Base-by-base conservation (phyloP, 2,797 vertebrate species). In the Anguilla pacifica region DNA sequence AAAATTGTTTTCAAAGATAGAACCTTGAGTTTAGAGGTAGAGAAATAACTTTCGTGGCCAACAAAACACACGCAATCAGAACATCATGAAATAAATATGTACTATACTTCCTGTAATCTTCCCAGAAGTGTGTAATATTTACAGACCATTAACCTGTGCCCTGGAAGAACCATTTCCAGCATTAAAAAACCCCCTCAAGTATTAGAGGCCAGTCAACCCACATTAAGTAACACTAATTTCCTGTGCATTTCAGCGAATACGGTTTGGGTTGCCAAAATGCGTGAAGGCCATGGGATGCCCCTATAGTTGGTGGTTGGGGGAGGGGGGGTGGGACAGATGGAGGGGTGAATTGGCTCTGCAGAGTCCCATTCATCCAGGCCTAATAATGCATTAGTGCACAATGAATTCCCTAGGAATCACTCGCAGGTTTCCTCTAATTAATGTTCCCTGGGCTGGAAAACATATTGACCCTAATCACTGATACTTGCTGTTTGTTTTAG, bases 371-470 rank as follows among this genome's bases (percentile, higher is more conserved):
- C 53, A 85, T 77, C 70, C 28, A 59, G 39, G 31, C 39, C 70
- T 35, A 49, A 77, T 85, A 79, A 64, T 43, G 83, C 39, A 39
- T 43, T 83, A 46, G 31, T 31, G 22, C 79, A 84, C 88, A 86
- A 74, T 86, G 79, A 85, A 85, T 81, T 88, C 72, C 53, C 74
- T 28, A 85, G 81, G 84, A 85, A 85, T 82, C 43, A 28, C 57
- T 49, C 64, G 74, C 53, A 9, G 72, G 39, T 39, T 88, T 85
- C 84, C 84, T 85, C 87, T 81, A 81, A 81, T 88, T 88, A 88
- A 61, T 79, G 87, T 79, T 61, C 53, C 87, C 70, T 6, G 84
- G 87, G 53, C 70, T 88, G 87, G 84, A 88, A 88, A 88, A 88
- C 70, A 83, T 39, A 88, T 88, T 72, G 77, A 86, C 85, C 46